Base-by-base conservation (phyloP, 2,113 vertebrate species). In the Gasterosteus nipponicus region DNA sequence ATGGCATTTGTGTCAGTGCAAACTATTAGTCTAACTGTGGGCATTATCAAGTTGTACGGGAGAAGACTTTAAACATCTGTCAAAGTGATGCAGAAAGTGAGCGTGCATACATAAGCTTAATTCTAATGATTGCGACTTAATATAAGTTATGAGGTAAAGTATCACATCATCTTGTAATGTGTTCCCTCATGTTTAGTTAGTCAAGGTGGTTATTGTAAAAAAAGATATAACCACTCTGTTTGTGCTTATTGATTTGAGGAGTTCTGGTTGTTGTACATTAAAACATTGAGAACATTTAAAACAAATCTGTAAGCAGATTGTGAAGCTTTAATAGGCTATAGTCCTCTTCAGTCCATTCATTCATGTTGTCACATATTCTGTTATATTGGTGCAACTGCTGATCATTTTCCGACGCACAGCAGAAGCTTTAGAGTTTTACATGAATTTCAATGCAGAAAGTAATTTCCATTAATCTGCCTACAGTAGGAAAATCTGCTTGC, bases 11-110 rank as follows among this genome's bases (percentile, higher is more conserved):
- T 58, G 72, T 69, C 51, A 42, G 26, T 41, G 51, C 38, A 57
- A 73, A 81, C 58, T 70, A 61, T 79, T 75, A 69, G 62, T 85
- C 68, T 64, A 51, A 81, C 65, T 35, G 22, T 42, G 35, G 69
- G 26, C 49, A 41, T 65, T 53, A 61, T 69, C 16, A 57, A 57
- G 44, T 49, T 51, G 39, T 68, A 29, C 38, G 61, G 66, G 18
- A 26, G 33, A 67, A 49, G 49, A 54, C 3, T 41, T 58, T 26
- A 26, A 26, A 26, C 22, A 26, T 26, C 22, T 26, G 22, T 26
- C 22, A 26, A 26, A 35, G 33, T 35, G 33, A 35, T 35, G 33
- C 5, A 35, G 3, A 35, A 5, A 35, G 33, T 35, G 33, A 35
- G 33, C 33, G 18, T 18, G 46, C 44, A n/a, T n/a, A 3, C 2